These are phyloP conservation scores for Drosophila teissieri DNA, from an alignment of 1,140 invertebrate species.

Conservation along the genomic window DNA sequence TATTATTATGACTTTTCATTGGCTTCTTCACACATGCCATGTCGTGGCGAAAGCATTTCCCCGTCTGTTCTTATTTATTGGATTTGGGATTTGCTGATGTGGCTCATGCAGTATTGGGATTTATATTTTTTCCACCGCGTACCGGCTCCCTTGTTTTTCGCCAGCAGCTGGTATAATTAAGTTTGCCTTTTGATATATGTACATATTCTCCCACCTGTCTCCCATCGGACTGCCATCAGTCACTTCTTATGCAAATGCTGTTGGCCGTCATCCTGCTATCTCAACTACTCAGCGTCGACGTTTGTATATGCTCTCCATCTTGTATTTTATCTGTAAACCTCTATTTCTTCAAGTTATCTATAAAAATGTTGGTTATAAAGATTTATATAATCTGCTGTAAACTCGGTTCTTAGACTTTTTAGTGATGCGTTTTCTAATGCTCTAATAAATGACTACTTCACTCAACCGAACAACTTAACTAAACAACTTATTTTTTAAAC, in stretches of 20 bases:
- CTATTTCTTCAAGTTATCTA: too few relatives aligned
- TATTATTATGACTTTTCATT: slow-evolving; percentile 69
- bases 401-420: too few relatives aligned
- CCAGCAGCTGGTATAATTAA: slow-evolving; percentile 63
- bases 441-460: too few relatives aligned
- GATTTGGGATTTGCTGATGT: slow-evolving; percentile 80
- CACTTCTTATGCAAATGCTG: slow-evolving; percentile 61
- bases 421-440: too few relatives aligned
- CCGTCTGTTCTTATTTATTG: slow-evolving; percentile 72
- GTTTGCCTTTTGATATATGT: slow-evolving; percentile 59
- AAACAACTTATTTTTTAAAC: too few relatives aligned
- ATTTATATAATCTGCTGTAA: too few relatives aligned
- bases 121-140: slow-evolving; percentile 39
- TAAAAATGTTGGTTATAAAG: too few relatives aligned
- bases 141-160: slow-evolving; percentile 34
- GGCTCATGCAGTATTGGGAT: slow-evolving; percentile 65
- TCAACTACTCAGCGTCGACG: not conserved
- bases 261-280: slow-evolving; percentile 27
- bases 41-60: slow-evolving; percentile 19
- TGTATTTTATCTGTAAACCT: not conserved
- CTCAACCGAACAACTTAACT: too few relatives aligned
- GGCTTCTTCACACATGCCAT: slow-evolving; percentile 37
- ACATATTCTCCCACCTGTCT: slow-evolving; percentile 46
- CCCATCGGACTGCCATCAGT: slow-evolving; percentile 57
- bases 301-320: slow-evolving; percentile 3